phyloP scores from a whole-genome alignment of 1,140 invertebrate genomes.

The Papilio xuthus region DNA sequence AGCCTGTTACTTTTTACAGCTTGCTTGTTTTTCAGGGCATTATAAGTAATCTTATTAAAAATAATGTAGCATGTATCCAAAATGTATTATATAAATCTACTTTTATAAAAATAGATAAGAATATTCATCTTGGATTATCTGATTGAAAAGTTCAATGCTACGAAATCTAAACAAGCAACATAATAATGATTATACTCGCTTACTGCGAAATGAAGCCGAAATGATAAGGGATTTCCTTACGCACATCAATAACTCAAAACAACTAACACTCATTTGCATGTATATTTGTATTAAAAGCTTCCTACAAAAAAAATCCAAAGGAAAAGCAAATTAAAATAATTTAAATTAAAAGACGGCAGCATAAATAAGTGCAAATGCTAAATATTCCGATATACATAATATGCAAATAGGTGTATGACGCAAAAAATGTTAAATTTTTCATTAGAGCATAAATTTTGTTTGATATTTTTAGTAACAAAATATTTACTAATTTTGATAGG shows the following conservation, averaged over 20 bases:
- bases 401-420: conserved; percentile 10
- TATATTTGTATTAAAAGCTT: background rate
- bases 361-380: background rate
- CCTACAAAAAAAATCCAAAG: background rate
- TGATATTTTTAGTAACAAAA: background rate
- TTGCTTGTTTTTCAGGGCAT: no score
- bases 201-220: background rate
- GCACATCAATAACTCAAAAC: background rate
- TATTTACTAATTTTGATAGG: conserved; percentile 21
- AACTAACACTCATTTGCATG: background rate
- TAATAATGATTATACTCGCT: background rate
- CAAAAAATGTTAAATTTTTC: conserved; percentile 7
- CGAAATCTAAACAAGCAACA: background rate
- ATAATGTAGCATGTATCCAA: background rate
- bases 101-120: background rate
- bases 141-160: conserved; percentile 2
- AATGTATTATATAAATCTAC: background rate
- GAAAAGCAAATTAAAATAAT: background rate
- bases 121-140: background rate
- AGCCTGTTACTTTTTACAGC: no score
- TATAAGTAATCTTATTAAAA: no score
- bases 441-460: background rate
- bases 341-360: background rate
- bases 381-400: background rate
- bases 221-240: conserved; percentile 10